These are phyloP conservation scores for Astyanax mexicanus DNA, from an alignment of 2,797 vertebrate species.

Conservation along the genomic window DNA sequence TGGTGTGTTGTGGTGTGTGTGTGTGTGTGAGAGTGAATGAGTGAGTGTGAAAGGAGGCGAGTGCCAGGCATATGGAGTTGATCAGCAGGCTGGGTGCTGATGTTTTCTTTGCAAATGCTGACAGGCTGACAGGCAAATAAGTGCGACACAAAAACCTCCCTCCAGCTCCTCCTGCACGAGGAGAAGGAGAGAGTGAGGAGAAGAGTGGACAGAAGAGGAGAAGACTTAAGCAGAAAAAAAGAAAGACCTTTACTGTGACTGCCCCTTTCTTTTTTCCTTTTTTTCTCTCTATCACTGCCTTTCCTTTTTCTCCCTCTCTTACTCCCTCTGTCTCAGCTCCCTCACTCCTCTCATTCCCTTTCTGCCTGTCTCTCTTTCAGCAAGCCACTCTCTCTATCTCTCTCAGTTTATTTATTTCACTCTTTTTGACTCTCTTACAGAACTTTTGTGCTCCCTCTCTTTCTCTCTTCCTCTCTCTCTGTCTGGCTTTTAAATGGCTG, in stretches of 20 bases:
- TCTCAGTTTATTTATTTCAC: no score
- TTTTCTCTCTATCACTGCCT: constrained; percentile 70
- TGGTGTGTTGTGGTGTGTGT: constrained; percentile 65
- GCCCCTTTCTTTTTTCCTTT: constrained; percentile 78
- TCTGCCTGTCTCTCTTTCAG: constrained; percentile 47
- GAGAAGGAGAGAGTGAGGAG: constrained; percentile 48
- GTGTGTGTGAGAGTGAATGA: constrained; percentile 60
- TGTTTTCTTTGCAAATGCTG: constrained; percentile 85
- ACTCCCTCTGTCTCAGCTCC: constrained; percentile 37
- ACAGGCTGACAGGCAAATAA: constrained; percentile 77
- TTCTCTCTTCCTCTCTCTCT: constrained; percentile 23
- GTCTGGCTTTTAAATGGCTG: constrained; percentile 72
- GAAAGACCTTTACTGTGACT: constrained; percentile 77
- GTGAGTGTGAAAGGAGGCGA: constrained; percentile 65
- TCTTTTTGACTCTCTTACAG: neutral
- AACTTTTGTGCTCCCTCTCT: constrained; percentile 50
- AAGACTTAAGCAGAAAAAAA: constrained; percentile 72
- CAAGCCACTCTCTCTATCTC: constrained; percentile 50
- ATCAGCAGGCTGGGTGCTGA: constrained; percentile 82
- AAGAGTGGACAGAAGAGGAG: constrained; percentile 57
- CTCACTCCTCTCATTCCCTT: constrained; percentile 46
- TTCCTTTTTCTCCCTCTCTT: constrained; percentile 46
- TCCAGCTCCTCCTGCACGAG: constrained; percentile 62
- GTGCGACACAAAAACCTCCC: constrained; percentile 80
- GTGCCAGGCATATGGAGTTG: constrained; percentile 84